These are phyloP conservation scores for Galago senegalensis DNA, from an alignment of 2,797 vertebrate genomes.

Conservation along the genomic window DNA sequence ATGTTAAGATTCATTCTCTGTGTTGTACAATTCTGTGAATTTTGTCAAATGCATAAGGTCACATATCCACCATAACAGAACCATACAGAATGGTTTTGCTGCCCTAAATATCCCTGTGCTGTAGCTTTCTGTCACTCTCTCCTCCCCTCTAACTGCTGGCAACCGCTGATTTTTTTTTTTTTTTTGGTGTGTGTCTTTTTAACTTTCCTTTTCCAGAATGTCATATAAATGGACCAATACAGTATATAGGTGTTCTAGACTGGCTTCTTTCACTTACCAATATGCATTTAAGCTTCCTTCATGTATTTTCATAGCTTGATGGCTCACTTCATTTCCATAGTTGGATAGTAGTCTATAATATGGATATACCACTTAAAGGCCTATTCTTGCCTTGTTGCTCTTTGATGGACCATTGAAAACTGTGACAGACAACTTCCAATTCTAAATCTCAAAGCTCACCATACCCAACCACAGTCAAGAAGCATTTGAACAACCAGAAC, in stretches of 20 bases:
- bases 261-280: constrained; percentile 6
- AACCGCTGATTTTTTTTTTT: neutral
- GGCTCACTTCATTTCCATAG: constrained; percentile 29
- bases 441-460: neutral
- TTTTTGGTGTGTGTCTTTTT: neutral
- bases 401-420: constrained; percentile 35
- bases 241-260: constrained; percentile 17
- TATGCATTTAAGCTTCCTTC: neutral
- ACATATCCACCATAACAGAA: neutral
- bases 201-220: constrained; percentile 41
- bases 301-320: neutral
- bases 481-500: constrained; percentile 14
- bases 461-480: neutral
- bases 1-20: neutral
- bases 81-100: neutral
- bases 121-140: neutral
- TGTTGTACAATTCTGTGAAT: neutral
- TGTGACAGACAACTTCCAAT: neutral
- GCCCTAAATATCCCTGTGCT: neutral
- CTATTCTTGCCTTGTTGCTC: neutral
- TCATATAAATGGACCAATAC: neutral
- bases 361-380: neutral
- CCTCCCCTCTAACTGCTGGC: neutral
- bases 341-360: neutral
- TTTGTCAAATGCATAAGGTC: neutral